Evolutionary conservation across 2,888 invertebrate species (phyloP).

Genomic region (Tipula lateralis): DNA sequence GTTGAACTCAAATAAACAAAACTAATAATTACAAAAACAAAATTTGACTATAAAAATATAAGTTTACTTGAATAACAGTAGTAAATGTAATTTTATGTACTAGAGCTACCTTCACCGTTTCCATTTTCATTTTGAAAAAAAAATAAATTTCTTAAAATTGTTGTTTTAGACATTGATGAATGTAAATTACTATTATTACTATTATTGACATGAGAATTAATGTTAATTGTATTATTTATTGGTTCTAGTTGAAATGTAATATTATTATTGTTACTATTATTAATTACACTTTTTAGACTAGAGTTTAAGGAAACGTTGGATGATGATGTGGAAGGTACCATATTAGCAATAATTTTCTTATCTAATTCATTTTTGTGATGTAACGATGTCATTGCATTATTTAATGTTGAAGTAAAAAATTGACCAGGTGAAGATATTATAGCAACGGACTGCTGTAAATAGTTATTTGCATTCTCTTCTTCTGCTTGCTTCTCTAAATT

Average conservation of each 20-base stretch:
- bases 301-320: neutral
- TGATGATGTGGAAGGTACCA: neutral
- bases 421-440: neutral
- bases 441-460: neutral
- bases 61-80: neutral
- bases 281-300: conserved; percentile 24
- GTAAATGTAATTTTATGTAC: neutral
- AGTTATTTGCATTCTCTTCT: neutral
- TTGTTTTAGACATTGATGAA: conserved; percentile 36
- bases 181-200: neutral
- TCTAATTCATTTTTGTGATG: neutral
- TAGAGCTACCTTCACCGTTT: neutral
- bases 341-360: neutral
- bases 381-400: neutral
- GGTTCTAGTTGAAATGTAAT: neutral
- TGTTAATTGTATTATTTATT: neutral
- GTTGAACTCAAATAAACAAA: neutral
- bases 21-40: neutral
- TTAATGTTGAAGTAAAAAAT: neutral
- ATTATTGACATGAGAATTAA: neutral
- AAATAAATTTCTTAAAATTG: conserved; percentile 39
- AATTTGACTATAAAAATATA: neutral
- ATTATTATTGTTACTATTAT: conserved; percentile 32
- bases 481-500: conserved; percentile 39
- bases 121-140: conserved; percentile 34